Base-by-base conservation (phyloP, 1,140 invertebrate species). In the Orius insidiosus region DNA sequence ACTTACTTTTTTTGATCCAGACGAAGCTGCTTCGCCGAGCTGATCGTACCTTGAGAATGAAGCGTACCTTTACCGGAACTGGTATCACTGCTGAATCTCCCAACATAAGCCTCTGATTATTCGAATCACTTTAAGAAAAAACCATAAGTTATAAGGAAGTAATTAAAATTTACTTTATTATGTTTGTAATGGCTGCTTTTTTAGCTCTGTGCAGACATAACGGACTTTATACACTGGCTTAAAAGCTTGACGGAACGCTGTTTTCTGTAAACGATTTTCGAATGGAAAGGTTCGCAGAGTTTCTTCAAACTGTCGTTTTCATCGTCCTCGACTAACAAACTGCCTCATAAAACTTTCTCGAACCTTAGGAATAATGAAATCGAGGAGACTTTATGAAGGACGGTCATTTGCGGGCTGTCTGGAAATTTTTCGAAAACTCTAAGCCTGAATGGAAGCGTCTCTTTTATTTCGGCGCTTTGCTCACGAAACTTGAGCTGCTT, bases 341-440 rank as follows among this genome's bases (percentile, higher is more conserved):
- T 96, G 90, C 16, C 92, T 72, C 86, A 98, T 97, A 63, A 99
- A 98, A 60, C 90, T 97, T 63, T 98, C 95, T 32, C 95, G 71
- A 58, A 85, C 88, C 65, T 97, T 97, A 11, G 95, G 93, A 15
- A 96, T 67, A 59, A 78, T 85, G 56, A 98, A 99, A 61, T 98
- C 6, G 85, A 87, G 1, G 90, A 87, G 10, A 95, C 80, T 71
- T 92, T 90, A 60, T 95, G 86, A 10, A 99, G 65, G 49, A 81
- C 81, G 0, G 95, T 92, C 94, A 99, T 98, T 63, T 98, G 86
- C 4, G 96, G 96, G 56, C 90, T 92, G 55, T 98, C 92, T 0
- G 95, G 93, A 66, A 99, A 99, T 59, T 93, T 94, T 61, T 98
- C 92, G 64, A 99, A 99, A 51, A 99, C 85, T 56, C 94, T 69